A percentile compares a stretch with the other conserved stretches of the same genome.
These are phyloP conservation scores for Xanthia togata DNA, from an alignment of 2,888 invertebrate genomes.

Conservation along the genomic window DNA sequence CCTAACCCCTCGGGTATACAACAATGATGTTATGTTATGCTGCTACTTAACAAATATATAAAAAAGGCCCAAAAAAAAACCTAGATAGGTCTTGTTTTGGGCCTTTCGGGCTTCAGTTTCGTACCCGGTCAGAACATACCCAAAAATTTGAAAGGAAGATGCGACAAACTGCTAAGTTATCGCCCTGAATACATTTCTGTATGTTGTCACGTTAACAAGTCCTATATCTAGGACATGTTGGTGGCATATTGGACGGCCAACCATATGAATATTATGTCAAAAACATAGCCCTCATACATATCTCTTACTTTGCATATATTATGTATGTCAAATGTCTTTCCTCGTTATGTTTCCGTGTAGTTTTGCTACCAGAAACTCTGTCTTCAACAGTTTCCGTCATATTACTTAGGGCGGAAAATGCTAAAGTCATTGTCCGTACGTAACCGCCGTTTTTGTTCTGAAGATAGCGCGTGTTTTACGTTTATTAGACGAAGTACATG, in stretches of 20 bases:
- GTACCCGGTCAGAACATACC: background rate
- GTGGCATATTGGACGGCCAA: slow-evolving; percentile 48
- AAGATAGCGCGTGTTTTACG: background rate
- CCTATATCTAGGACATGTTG: slow-evolving; percentile 36
- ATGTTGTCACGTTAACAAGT: slow-evolving; percentile 5
- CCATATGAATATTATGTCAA: slow-evolving; percentile 25
- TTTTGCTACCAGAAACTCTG: background rate
- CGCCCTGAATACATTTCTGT: slow-evolving; percentile 1
- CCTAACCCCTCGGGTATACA: too few species aligned
- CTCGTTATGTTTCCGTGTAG: slow-evolving; percentile 10
- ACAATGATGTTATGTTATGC: too few species aligned
- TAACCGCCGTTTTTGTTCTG: background rate
- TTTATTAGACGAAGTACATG: background rate
- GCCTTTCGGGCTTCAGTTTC: background rate
- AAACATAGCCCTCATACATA: slow-evolving; percentile 14
- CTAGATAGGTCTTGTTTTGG: background rate
- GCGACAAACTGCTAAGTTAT: background rate
- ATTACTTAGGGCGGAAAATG: background rate
- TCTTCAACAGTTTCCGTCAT: slow-evolving; percentile 7
- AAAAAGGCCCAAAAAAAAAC: too few species aligned
- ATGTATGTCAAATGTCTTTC: slow-evolving; percentile 5
- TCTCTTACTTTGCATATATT: slow-evolving; percentile 38
- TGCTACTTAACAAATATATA: too few species aligned
- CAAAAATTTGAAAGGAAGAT: background rate
- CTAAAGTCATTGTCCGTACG: background rate